Evolutionary conservation across 2,113 vertebrate species (phyloP), one percentile per base, ranked within the genome.

Genomic region (Recurvirostra avosetta): DNA sequence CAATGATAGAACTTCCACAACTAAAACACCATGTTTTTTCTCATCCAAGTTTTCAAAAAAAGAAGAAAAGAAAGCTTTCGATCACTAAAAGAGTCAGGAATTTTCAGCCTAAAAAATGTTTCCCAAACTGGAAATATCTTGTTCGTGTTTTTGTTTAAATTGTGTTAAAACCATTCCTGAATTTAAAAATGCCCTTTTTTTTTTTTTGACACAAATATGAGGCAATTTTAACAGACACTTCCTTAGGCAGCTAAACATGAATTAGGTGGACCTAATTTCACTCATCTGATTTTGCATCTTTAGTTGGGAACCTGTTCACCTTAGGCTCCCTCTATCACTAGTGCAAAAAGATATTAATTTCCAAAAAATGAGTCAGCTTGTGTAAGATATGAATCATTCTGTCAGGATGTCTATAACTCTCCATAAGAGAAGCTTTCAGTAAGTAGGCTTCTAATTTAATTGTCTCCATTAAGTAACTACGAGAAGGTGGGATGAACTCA

Each of bases 341-440:
- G n/a, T 66, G 50, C 25, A 80, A 92, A 94, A 79, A 95, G 11
- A 68, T 52, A 86, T 26, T 88, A 58, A 94, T 88, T 90, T 86
- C 7, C 2, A 56, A 88, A 94, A 88, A 77, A 40, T 80, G 30
- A 93, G 49, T 70, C 78, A 93, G 78, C 49, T 88, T 70, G 15
- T 58, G 11, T 38, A 80, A 80, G 50, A 80, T 32, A 83, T 73
- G 12, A 93, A 94, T 92, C 77, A 92, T 92, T 90, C n/a, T 92
- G 52, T 90, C 86, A 90, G 50, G 58, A 45, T 70, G n/a, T 62
- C 75, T 83, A 9, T 22, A 92, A 61, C 5, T 76, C 32, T 75
- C 40, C 53, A 34, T 8, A 66, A 73, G 36, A 76, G 41, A 81
- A 18, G 9, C 13, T 87, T 84, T 81, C 40, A 50, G 61, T 41